phyloP scores from a whole-genome alignment of 2,797 vertebrate genomes.

The Acanthurus lineatus region DNA sequence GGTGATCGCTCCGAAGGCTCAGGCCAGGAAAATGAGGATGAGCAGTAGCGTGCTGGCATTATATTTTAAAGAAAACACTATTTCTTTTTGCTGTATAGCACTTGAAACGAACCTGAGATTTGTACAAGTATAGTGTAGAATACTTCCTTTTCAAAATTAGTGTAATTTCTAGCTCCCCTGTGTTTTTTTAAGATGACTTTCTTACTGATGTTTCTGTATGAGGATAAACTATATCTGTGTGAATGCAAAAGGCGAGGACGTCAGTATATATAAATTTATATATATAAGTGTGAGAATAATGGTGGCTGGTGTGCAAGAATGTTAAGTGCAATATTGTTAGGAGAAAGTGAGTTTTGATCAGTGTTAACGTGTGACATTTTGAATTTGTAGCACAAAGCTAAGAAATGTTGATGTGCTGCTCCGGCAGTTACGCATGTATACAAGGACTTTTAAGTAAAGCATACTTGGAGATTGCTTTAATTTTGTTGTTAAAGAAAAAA shows the following conservation, averaged over 20 bases:
- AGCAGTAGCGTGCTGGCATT: slow-evolving; percentile 83
- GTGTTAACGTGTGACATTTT: slow-evolving; percentile 90
- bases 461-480: slow-evolving; percentile 69
- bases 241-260: slow-evolving; percentile 72
- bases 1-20: slow-evolving; percentile 96
- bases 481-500: slow-evolving; percentile 66
- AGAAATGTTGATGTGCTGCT: slow-evolving; percentile 91
- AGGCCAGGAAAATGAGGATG: slow-evolving; percentile 95
- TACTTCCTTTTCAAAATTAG: slow-evolving; percentile 94
- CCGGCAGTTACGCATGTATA: slow-evolving; percentile 91
- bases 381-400: slow-evolving; percentile 88
- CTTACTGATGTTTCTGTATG: slow-evolving; percentile 90
- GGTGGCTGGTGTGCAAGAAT: slow-evolving; percentile 88
- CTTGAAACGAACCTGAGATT: slow-evolving; percentile 87
- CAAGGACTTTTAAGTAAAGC: slow-evolving; percentile 86
- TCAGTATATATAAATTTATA: slow-evolving; percentile 38
- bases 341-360: slow-evolving; percentile 89
- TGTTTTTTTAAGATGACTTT: slow-evolving; percentile 88
- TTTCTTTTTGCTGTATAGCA: slow-evolving; percentile 86
- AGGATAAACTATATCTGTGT: slow-evolving; percentile 79
- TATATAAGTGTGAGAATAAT: slow-evolving; percentile 73
- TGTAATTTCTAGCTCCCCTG: slow-evolving; percentile 90
- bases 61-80: slow-evolving; percentile 66
- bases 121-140: slow-evolving; percentile 93
- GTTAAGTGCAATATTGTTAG: slow-evolving; percentile 95